A percentile compares a stretch with the other conserved stretches of the same genome.
These are phyloP conservation scores for Adelges cooleyi DNA, from an alignment of 1,140 invertebrate species.

Conservation along the genomic window DNA sequence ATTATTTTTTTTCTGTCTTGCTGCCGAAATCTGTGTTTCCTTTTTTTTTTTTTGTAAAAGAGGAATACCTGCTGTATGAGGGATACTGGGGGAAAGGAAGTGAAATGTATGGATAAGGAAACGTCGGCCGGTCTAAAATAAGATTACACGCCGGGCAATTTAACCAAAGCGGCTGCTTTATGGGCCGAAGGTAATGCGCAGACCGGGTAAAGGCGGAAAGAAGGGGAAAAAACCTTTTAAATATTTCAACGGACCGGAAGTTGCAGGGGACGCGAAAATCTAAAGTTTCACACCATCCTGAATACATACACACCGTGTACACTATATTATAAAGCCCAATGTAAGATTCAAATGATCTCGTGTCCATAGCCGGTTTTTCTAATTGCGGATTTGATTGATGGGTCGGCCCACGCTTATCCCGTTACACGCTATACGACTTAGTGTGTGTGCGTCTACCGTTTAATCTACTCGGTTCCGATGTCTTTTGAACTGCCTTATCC, in stretches of 20 bases:
- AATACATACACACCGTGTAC: neutral
- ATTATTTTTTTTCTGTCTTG: neutral
- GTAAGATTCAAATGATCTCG: too few species aligned
- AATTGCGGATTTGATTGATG: too few species aligned
- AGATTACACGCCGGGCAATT: slow-evolving; percentile 12
- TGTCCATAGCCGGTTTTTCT: too few species aligned
- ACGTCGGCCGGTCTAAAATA: neutral
- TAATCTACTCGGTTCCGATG: too few species aligned
- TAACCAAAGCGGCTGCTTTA: slow-evolving; percentile 17
- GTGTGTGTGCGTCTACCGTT: too few species aligned
- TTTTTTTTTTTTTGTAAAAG: neutral
- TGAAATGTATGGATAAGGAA: neutral
- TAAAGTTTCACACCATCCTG: neutral
- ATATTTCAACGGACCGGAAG: slow-evolving; percentile 20
- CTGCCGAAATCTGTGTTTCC: too few species aligned
- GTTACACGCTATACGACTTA: too few species aligned
- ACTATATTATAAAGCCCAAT: too few species aligned
- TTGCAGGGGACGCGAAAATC: neutral
- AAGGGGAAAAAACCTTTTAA: slow-evolving; percentile 13
- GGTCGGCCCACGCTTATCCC: too few species aligned
- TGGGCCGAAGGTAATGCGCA: neutral
- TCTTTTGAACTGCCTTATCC: too few species aligned
- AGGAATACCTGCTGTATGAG: neutral
- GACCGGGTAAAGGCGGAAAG: too few species aligned
- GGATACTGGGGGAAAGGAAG: neutral